Evolutionary conservation across 1,140 invertebrate species (phyloP).

Genomic region (Caenorhabditis remanei): DNA sequence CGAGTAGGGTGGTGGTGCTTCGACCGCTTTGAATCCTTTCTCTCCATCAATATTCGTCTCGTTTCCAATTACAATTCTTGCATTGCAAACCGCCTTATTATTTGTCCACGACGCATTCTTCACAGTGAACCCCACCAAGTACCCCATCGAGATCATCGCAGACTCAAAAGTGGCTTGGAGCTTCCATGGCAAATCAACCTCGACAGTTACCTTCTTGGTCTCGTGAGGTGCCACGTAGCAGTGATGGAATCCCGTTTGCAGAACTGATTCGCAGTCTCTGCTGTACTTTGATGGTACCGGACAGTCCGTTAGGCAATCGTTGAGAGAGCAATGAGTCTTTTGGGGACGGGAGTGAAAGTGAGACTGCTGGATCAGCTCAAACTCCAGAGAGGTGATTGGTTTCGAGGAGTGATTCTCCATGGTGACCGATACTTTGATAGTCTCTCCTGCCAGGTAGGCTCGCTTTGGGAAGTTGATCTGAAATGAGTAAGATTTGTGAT

Average conservation of each 20-base stretch:
- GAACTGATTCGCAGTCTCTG: background rate
- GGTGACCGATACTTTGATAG: background rate
- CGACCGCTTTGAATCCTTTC: background rate
- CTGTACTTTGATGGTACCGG: background rate
- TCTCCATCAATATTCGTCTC: background rate
- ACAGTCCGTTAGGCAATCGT: background rate
- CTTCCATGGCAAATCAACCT: background rate
- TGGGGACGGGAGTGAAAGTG: constrained; percentile 4
- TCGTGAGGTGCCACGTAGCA: background rate
- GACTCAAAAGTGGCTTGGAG: background rate
- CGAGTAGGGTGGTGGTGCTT: background rate
- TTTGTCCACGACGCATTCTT: background rate
- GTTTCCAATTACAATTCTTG: background rate
- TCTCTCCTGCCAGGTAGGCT: background rate
- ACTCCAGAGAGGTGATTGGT: constrained; percentile 5
- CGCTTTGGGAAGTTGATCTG: background rate
- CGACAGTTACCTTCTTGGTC: background rate
- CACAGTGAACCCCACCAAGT: background rate
- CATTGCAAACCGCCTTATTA: background rate
- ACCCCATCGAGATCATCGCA: constrained; percentile 27
- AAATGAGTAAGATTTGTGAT: no score
- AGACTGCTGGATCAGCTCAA: constrained; percentile 7
- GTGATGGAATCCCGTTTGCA: background rate
- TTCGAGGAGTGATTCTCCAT: constrained; percentile 28
- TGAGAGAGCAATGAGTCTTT: background rate